A percentile compares a stretch with the other conserved stretches of the same genome.
phyloP scores from a whole-genome alignment of 2,113 vertebrate species.

The Platysteira castanea region DNA sequence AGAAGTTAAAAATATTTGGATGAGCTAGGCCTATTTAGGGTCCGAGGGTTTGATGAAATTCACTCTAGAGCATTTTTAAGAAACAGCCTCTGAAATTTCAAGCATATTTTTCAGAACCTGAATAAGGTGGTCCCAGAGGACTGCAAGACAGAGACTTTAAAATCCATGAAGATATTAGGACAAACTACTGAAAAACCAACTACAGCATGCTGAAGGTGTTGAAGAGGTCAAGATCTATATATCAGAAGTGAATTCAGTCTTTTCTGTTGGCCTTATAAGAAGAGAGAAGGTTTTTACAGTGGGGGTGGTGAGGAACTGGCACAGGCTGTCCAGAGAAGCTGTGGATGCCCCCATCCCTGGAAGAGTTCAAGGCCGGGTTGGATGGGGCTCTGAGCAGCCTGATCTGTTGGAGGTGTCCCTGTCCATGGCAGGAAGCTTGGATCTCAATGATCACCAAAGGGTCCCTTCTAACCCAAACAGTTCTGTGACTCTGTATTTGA shows the following conservation, averaged over 20 bases:
- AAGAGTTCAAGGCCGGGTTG: not conserved
- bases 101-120: not conserved
- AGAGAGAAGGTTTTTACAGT: not conserved
- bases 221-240: not conserved
- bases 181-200: not conserved
- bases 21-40: not conserved
- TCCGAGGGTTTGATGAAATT: not conserved
- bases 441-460: not conserved
- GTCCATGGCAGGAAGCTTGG: not conserved
- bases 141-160: not conserved
- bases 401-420: not conserved
- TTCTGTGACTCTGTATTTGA: not conserved
- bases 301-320: not conserved
- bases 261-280: not conserved
- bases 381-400: not conserved
- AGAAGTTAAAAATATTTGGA: not conserved
- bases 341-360: not conserved
- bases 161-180: not conserved
- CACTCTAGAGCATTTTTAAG: not conserved
- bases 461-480: not conserved
- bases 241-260: not conserved
- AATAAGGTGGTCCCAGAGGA: not conserved
- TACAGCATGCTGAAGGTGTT: not conserved
- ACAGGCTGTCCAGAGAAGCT: not conserved
- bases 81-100: not conserved